Conservation (phyloP, 2,888 invertebrate species). For the Bembecia ichneumoniformis region DNA sequence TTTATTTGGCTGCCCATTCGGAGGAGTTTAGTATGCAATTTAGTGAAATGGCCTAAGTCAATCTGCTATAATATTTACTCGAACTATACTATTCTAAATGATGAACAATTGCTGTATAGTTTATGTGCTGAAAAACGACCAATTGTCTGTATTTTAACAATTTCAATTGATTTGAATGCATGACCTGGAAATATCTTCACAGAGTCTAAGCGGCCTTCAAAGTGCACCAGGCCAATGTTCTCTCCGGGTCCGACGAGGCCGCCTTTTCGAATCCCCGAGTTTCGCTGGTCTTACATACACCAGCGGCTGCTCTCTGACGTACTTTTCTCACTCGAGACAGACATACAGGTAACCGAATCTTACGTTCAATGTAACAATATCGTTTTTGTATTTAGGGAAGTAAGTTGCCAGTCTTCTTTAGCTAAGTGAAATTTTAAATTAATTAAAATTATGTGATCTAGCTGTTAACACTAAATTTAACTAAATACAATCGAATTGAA, state of each 20-base stretch:
- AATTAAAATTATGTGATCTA: too few relatives aligned
- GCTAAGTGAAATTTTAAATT: too few relatives aligned
- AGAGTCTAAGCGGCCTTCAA: conserved; percentile 74
- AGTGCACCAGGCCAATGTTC: conserved; percentile 89
- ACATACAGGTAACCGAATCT: conserved; percentile 83
- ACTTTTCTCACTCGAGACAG: conserved; percentile 95
- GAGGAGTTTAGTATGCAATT: too few relatives aligned
- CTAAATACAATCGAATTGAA: not conserved
- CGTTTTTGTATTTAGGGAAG: not conserved
- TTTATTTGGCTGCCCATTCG: too few relatives aligned
- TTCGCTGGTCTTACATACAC: conserved; percentile 99
- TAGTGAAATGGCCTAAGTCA: too few relatives aligned
- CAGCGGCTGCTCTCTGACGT: conserved; percentile 96
- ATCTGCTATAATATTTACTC: not conserved
- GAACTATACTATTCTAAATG: too few relatives aligned
- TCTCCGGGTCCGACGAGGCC: conserved; percentile 94
- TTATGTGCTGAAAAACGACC: too few relatives aligned
- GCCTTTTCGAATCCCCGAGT: conserved; percentile 99
- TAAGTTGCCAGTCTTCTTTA: too few relatives aligned
- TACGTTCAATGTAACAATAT: not conserved
- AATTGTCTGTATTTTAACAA: too few relatives aligned
- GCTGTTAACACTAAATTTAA: too few relatives aligned
- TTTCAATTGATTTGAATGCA: too few relatives aligned
- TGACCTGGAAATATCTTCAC: conserved; percentile 4
- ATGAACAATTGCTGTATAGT: not conserved